Percentiles rank a stretch among this genome's conserved stretches.
phyloP scores from a whole-genome alignment of 2,888 invertebrate genomes.

The Eurytoma adleriae region DNA sequence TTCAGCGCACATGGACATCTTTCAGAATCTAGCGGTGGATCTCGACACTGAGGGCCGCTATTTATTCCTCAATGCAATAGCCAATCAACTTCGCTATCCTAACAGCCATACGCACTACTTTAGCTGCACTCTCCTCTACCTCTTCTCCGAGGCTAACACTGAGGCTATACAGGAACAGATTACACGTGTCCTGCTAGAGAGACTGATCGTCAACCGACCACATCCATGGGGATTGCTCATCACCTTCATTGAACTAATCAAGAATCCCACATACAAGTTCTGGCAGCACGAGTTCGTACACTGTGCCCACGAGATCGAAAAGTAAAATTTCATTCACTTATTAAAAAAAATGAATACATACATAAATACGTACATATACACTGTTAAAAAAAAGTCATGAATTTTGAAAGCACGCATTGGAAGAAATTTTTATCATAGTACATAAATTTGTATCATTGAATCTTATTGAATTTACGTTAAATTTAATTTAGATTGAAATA shows the following conservation, averaged over 20 bases:
- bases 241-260: conserved; percentile 99
- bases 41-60: conserved; percentile 99
- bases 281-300: conserved; percentile 99
- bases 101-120: conserved; percentile 99
- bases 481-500: too few species aligned
- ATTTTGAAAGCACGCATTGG: too few species aligned
- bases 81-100: conserved; percentile 98
- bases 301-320: conserved; percentile 99
- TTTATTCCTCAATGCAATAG: conserved; percentile 98
- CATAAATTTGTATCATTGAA: too few species aligned
- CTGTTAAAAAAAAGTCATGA: too few species aligned
- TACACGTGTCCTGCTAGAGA: conserved; percentile 95
- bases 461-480: too few species aligned
- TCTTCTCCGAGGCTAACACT: conserved; percentile 98
- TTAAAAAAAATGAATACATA: background rate
- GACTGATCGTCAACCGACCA: conserved; percentile 98
- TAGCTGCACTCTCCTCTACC: conserved; percentile 96
- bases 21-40: conserved; percentile 98
- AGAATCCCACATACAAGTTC: conserved; percentile 98
- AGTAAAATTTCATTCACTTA: conserved; percentile 80
- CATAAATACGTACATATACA: too few species aligned
- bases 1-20: conserved; percentile 99
- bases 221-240: conserved; percentile 99
- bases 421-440: too few species aligned
- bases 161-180: conserved; percentile 99